Evolutionary conservation across 2,113 vertebrate genomes (phyloP), one percentile per base, ranked within the genome.

Genomic region (Grammomys surdaster): DNA sequence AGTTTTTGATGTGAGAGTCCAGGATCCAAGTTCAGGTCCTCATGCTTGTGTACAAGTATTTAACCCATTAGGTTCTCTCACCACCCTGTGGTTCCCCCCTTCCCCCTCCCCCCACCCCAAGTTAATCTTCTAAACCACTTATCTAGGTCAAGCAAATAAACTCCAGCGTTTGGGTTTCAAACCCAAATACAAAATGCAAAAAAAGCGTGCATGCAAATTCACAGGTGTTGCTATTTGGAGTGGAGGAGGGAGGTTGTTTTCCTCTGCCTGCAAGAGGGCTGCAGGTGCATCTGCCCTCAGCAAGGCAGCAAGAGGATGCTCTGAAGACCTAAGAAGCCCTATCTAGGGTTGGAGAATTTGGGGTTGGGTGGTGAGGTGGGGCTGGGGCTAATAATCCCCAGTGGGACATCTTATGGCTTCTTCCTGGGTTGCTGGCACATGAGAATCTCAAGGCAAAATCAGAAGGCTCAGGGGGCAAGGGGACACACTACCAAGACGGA

Each of bases 201-300:
- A 65, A 70, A n/a, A 20, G 31, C 48, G 78, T 63, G 28, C 58
- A 93, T 87, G 96, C 89, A 97, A 96, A 97, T 95, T 28, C 73
- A 63, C 97, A 96, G 96, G 75, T 97, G 95, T 58, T 88, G 88
- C 90, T 97, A 93, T 96, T 95, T 96, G 82, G 90, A 97, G 95
- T 63, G 56, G 70, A 95, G 60, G 81, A 43, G 48, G 78, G 69
- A 13, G 87, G 88, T 93, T 88, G 94, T 97, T 97, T 96, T 97
- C 88, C 58, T n/a, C 60, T 69, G 75, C 46, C 88, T 70, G 69
- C 72, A 80, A 19, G 0, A 33, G 48, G 80, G 91, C 63, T 40
- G 63, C 16, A 89, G 58, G 33, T 4, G 46, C 94, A 93, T 72
- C 86, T 87, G 96, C 43, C 28, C 63, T 56, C 0, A 13, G 73